phyloP scores from a whole-genome alignment of 2,113 vertebrate species.

The Malaclemys terrapin region DNA sequence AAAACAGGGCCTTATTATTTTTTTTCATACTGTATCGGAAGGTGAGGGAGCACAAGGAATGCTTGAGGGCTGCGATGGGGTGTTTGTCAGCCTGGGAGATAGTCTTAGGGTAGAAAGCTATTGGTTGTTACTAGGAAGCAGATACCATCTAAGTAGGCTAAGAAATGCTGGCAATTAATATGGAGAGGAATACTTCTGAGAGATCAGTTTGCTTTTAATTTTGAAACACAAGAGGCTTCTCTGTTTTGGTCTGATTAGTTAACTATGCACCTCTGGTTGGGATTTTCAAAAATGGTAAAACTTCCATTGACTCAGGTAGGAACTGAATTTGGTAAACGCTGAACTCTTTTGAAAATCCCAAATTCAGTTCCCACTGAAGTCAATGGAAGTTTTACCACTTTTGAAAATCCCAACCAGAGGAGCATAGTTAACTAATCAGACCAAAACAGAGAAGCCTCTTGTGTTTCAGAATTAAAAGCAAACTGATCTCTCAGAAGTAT shows the following conservation, averaged over 20 bases:
- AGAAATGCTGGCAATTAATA: neutral
- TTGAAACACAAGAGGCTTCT: neutral
- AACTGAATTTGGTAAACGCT: too few species aligned
- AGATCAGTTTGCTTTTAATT: conserved; percentile 1
- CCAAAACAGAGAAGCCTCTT: neutral
- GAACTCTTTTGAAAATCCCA: neutral
- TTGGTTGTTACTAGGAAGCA: neutral
- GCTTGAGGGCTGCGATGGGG: neutral
- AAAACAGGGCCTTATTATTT: conserved; percentile 66
- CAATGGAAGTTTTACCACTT: neutral
- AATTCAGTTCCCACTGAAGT: too few species aligned
- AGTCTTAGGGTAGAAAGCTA: neutral
- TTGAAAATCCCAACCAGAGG: conserved; percentile 22
- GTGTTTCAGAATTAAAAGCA: conserved; percentile 20
- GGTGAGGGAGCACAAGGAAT: conserved; percentile 49
- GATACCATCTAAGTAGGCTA: neutral
- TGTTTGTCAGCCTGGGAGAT: neutral
- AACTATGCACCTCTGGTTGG: neutral
- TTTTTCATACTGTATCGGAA: conserved; percentile 58
- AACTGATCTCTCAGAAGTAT: neutral
- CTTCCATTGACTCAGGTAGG: neutral
- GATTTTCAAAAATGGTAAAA: neutral
- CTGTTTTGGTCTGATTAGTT: neutral
- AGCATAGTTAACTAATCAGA: neutral
- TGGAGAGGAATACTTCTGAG: neutral